Percentiles rank a stretch among this genome's conserved stretches.
phyloP scores from a whole-genome alignment of 2,797 vertebrate species.

The Holocentrus rufus region DNA sequence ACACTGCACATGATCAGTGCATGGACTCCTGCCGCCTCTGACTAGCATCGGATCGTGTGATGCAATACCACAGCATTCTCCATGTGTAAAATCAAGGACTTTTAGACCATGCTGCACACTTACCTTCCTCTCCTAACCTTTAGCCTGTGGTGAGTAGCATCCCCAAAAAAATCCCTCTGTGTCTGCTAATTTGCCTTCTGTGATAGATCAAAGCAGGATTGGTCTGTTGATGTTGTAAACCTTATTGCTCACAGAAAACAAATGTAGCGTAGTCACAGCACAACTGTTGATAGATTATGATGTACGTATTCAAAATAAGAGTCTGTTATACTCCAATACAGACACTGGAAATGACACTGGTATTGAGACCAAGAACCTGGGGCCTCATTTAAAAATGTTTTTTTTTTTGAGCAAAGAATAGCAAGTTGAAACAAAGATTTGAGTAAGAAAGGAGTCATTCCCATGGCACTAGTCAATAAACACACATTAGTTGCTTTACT shows the following conservation, averaged over 20 bases:
- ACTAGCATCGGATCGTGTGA: conserved; percentile 31
- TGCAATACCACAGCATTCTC: conserved; percentile 26
- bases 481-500: neutral
- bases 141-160: conserved; percentile 28
- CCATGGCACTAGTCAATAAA: neutral
- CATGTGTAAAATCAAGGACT: conserved; percentile 18
- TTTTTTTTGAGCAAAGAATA: neutral
- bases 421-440: too few species aligned
- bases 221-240: conserved; percentile 18
- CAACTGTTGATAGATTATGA: too few species aligned
- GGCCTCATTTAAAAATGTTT: conserved; percentile 16
- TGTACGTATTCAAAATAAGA: neutral
- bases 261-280: too few species aligned
- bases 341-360: conserved; percentile 5
- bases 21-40: conserved; percentile 53
- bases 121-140: neutral
- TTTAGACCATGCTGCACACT: conserved; percentile 6
- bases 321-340: conserved; percentile 11
- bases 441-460: too few species aligned
- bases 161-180: neutral
- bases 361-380: conserved; percentile 48
- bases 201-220: conserved; percentile 29
- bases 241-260: neutral
- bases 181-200: conserved; percentile 24
- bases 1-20: conserved; percentile 22